Conservation (phyloP, 2,888 invertebrate species). For the Osmoderma eremita region DNA sequence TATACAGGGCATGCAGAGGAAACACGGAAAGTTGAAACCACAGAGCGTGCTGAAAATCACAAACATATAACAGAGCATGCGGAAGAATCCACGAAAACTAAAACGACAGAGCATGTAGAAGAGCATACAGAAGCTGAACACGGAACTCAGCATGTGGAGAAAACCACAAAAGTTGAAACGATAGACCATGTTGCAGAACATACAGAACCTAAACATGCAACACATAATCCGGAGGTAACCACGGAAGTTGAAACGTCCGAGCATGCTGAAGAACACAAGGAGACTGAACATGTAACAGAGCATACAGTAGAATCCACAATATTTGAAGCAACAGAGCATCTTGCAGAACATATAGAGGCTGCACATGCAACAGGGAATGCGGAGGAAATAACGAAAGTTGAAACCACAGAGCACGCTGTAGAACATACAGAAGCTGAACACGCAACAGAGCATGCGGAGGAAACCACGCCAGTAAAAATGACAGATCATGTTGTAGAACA, state of each 20-base stretch:
- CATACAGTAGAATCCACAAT: too few species aligned
- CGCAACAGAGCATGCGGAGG: not conserved
- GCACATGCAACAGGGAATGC: not conserved
- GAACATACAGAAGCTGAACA: not conserved
- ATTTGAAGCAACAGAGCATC: too few species aligned
- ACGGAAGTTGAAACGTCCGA: not conserved
- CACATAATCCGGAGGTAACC: not conserved
- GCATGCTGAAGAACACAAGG: not conserved
- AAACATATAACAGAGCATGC: not conserved
- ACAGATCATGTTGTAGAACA: too few species aligned
- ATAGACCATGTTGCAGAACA: not conserved
- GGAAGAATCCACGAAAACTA: not conserved
- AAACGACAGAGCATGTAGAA: not conserved
- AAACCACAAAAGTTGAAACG: not conserved
- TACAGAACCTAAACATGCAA: not conserved
- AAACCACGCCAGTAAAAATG: too few species aligned
- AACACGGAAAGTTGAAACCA: too few species aligned
- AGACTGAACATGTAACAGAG: not conserved
- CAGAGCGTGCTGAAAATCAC: too few species aligned
- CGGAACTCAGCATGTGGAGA: not conserved
- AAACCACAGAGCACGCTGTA: too few species aligned
- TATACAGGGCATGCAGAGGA: too few species aligned
- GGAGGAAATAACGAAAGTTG: too few species aligned
- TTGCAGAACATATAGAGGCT: too few species aligned
- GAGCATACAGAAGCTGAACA: not conserved